Evolutionary conservation across 2,113 vertebrate genomes (phyloP).

Genomic region (Gallinago jamesoni): DNA sequence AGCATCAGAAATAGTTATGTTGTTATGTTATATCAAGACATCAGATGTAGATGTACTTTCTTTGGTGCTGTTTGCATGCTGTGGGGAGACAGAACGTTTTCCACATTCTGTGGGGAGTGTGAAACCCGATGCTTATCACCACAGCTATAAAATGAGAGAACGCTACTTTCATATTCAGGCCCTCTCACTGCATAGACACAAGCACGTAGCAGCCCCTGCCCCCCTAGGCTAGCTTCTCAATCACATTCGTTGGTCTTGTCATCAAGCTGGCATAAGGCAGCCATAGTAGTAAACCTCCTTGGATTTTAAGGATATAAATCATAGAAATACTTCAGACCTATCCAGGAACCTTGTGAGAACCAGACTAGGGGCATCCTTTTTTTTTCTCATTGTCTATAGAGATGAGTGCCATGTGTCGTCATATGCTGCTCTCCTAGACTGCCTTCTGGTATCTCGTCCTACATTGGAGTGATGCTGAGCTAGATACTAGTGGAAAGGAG

Average conservation of each 20-base stretch:
- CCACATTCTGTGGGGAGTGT: not conserved
- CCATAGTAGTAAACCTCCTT: not conserved
- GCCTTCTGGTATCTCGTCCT: not conserved
- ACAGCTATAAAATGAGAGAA: not conserved
- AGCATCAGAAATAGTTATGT: not conserved
- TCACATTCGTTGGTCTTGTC: fast-evolving
- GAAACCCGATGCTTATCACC: not conserved
- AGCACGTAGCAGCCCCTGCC: not conserved
- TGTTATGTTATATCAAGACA: not conserved
- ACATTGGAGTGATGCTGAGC: not conserved
- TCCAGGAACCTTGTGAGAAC: not conserved
- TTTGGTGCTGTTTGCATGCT: not conserved
- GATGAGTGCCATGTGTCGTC: not conserved
- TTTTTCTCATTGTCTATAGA: not conserved
- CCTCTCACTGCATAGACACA: not conserved
- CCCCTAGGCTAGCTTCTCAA: fast-evolving
- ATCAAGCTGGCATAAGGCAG: not conserved
- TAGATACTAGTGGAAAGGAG: not conserved
- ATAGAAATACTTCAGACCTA: not conserved
- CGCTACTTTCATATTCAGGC: not conserved
- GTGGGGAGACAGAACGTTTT: not conserved
- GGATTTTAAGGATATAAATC: not conserved
- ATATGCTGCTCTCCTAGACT: not conserved
- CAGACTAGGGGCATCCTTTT: not conserved
- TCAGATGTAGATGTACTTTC: not conserved